Conservation (phyloP, 2,113 vertebrate genomes). For the Carlito syrichta region DNA sequence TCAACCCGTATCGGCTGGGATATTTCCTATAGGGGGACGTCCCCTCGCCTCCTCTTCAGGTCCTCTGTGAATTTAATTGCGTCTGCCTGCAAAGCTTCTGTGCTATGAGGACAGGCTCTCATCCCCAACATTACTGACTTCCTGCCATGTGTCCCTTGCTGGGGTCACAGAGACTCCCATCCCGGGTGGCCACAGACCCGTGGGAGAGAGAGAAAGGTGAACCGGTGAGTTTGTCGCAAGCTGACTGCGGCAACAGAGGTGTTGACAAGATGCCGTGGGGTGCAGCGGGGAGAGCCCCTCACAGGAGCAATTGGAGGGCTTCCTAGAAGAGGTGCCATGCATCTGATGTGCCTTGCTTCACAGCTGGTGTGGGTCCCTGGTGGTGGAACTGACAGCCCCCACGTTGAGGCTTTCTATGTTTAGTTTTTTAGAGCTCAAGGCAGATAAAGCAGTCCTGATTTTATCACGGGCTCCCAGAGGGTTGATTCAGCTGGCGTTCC, state of each 20-base stretch:
- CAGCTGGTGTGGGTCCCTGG: fast-evolving
- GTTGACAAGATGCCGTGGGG: neutral
- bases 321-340: neutral
- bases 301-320: fast-evolving
- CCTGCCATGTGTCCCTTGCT: neutral
- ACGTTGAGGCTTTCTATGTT: neutral
- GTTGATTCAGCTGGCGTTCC: neutral
- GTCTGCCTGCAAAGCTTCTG: neutral
- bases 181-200: neutral
- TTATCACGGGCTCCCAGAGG: neutral
- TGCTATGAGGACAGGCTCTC: fast-evolving
- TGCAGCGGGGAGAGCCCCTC: no score
- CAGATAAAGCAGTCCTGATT: no score
- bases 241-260: fast-evolving
- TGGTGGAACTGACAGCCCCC: neutral
- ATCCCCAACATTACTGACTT: neutral
- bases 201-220: neutral
- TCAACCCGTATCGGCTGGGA: fast-evolving
- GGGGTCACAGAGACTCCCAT: neutral
- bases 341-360: fast-evolving
- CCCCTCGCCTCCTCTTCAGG: fast-evolving
- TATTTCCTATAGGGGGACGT: no score
- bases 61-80: neutral
- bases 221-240: neutral
- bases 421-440: neutral